phyloP scores from a whole-genome alignment of 2,888 invertebrate species.

The Electrophaes corylata region DNA sequence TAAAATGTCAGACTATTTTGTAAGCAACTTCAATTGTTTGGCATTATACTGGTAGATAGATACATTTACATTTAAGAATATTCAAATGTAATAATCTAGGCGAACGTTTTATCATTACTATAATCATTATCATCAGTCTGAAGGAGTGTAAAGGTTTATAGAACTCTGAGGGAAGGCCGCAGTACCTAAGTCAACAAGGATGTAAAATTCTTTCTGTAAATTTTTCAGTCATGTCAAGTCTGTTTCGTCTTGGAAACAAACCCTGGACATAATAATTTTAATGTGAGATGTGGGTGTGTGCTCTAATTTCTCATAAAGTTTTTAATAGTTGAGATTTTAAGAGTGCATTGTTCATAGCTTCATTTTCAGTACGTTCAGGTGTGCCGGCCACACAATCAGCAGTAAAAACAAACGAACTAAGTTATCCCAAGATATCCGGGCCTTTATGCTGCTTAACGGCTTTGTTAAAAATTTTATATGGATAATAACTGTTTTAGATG shows the following conservation, averaged over 20 bases:
- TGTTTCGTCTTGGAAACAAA: no score
- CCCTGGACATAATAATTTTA: no score
- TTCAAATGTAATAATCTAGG: not conserved
- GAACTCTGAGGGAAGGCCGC: no score
- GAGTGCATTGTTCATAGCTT: constrained; percentile 46
- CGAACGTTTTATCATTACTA: no score
- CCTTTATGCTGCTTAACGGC: constrained; percentile 53
- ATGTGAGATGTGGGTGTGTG: no score
- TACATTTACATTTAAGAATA: not conserved
- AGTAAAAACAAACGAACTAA: constrained; percentile 73
- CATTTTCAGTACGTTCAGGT: constrained; percentile 62
- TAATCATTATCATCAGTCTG: no score
- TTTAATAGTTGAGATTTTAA: not conserved
- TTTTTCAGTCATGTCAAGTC: no score
- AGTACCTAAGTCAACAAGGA: no score
- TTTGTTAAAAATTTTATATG: constrained; percentile 44
- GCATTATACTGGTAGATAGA: constrained; percentile 15
- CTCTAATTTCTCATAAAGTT: no score
- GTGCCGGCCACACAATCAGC: constrained; percentile 73
- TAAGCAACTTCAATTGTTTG: constrained; percentile 1
- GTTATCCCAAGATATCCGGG: constrained; percentile 55
- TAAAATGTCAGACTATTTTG: constrained; percentile 32
- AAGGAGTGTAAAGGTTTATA: no score
- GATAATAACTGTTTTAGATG: constrained; percentile 16
- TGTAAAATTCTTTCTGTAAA: no score